Percentiles rank a stretch among this genome's conserved stretches.
Evolutionary conservation across 1,140 invertebrate species (phyloP).

Genomic region (Saxidomus purpurata): DNA sequence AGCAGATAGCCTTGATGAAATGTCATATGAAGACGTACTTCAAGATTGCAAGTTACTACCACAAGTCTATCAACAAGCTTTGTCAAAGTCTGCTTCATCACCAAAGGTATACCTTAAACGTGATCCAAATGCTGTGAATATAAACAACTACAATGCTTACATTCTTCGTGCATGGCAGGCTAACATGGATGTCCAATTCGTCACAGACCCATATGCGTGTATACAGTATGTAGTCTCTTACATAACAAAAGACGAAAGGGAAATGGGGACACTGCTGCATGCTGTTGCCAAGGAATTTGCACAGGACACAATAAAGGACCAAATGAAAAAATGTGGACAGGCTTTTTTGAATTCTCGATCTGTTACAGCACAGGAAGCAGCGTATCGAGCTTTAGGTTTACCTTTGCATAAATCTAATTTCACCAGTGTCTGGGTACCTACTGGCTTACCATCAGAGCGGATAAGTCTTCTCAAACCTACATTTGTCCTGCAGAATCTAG

Average conservation of each 20-base stretch:
- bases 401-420: constrained; percentile 14
- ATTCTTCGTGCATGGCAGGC: constrained; percentile 62
- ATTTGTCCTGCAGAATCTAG: constrained; percentile 16
- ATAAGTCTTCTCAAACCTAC: not conserved
- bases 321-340: constrained; percentile 37
- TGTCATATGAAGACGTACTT: not conserved
- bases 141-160: constrained; percentile 65
- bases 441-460: not conserved
- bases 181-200: constrained; percentile 71
- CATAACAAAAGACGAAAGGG: constrained; percentile 72
- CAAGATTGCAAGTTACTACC: not conserved
- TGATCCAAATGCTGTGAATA: constrained; percentile 35
- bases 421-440: constrained; percentile 23
- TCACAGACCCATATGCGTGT: constrained; percentile 74
- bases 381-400: constrained; percentile 10
- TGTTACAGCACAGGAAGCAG: constrained; percentile 36
- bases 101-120: constrained; percentile 27
- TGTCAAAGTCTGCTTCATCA: constrained; percentile 23
- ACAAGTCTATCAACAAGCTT: constrained; percentile 11
- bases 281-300: not conserved
- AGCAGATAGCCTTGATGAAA: not conserved
- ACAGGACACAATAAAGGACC: constrained; percentile 7
- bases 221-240: constrained; percentile 70
- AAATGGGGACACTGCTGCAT: constrained; percentile 64
- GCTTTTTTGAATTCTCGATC: constrained; percentile 11